Percentiles rank a stretch among this genome's conserved stretches.
phyloP scores from a whole-genome alignment of 2,113 vertebrate species.

The Gymnorhina tibicen region DNA sequence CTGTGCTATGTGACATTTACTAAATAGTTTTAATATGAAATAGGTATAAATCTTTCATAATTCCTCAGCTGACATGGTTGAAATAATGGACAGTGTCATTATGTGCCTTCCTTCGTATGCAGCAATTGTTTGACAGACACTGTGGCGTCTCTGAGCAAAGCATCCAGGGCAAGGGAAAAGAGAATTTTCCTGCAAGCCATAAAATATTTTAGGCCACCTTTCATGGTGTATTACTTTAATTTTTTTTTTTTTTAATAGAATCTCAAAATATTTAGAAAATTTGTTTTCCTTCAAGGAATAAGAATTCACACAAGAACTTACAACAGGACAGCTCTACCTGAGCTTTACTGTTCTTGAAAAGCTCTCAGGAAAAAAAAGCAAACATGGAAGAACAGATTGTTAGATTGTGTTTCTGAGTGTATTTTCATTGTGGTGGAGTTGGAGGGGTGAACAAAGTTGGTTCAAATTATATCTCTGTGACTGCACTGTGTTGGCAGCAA shows the following conservation, averaged over 20 bases:
- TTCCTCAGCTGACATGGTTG: neutral
- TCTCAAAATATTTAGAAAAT: neutral
- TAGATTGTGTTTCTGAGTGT: neutral
- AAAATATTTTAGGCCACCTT: neutral
- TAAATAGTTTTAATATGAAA: neutral
- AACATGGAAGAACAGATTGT: neutral
- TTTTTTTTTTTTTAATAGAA: neutral
- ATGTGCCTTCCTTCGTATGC: neutral
- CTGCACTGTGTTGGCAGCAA: neutral
- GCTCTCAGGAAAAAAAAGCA: neutral
- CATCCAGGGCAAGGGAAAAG: neutral
- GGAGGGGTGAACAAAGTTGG: neutral
- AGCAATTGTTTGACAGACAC: neutral
- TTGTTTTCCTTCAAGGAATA: neutral
- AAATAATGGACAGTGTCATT: neutral
- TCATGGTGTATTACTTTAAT: neutral
- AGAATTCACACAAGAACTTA: neutral
- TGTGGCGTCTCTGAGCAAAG: neutral
- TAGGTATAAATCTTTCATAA: slow-evolving; percentile 14
- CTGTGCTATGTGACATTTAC: neutral
- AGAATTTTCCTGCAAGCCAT: neutral
- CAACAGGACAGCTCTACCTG: neutral
- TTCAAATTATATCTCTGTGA: neutral
- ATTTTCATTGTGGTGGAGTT: neutral
- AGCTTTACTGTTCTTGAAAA: neutral